Conservation (phyloP, 2,888 invertebrate species). For the Geophilus truncorum region DNA sequence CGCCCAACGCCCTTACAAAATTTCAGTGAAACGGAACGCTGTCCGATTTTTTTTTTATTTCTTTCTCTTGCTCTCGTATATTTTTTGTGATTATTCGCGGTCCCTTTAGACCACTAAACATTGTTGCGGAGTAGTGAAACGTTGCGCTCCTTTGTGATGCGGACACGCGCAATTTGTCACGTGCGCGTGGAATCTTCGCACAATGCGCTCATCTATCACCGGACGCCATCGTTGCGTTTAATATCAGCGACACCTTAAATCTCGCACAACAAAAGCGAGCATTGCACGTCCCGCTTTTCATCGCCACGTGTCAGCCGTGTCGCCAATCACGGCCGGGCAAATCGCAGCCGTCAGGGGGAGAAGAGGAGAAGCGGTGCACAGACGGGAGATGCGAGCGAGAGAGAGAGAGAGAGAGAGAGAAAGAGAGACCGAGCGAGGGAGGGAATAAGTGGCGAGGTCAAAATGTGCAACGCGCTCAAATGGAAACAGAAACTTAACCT, state of each 20-base stretch:
- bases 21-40: neutral
- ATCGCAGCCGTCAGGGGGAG: neutral
- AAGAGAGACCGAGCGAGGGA: too few species aligned
- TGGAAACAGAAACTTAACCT: constrained; percentile 20
- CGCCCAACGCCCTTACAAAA: neutral
- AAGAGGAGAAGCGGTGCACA: neutral
- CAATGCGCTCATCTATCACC: constrained; percentile 10
- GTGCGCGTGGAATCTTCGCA: constrained; percentile 12
- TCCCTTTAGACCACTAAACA: constrained; percentile 6
- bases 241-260: constrained; percentile 20
- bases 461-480: constrained; percentile 20
- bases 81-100: neutral
- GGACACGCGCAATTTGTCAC: constrained; percentile 20
- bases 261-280: neutral
- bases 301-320: neutral
- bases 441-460: constrained; percentile 18
- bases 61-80: neutral
- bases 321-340: neutral
- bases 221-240: constrained; percentile 20
- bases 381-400: neutral
- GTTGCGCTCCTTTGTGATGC: neutral
- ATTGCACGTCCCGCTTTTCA: constrained; percentile 1
- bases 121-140: neutral
- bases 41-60: neutral
- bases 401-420: too few species aligned